Conservation (phyloP, 2,797 vertebrate genomes). For the Phaenicophaeus curvirostris region DNA sequence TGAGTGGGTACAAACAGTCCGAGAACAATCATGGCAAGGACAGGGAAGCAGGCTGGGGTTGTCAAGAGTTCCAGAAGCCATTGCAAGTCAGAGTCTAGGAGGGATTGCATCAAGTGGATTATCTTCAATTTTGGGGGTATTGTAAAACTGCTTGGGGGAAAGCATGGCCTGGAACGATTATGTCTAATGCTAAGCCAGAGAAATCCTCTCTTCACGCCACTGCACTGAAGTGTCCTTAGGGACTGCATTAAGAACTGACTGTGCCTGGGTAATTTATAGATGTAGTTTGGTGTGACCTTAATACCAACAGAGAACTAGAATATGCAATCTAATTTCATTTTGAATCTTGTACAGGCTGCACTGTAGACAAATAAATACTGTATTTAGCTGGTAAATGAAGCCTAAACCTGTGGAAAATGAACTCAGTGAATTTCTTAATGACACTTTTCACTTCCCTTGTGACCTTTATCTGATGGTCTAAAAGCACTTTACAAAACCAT, state of each 20-base stretch:
- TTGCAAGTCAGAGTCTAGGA: not conserved
- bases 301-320: conserved; percentile 60
- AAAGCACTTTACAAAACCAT: conserved; percentile 54
- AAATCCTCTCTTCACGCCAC: conserved; percentile 46
- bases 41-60: not conserved
- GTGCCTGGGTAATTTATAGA: conserved; percentile 55
- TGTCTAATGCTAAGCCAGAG: conserved; percentile 49
- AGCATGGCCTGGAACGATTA: not conserved
- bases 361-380: conserved; percentile 46
- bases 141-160: not conserved
- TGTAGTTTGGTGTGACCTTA: conserved; percentile 63
- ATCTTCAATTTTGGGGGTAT: not conserved
- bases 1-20: not conserved
- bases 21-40: not conserved
- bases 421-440: conserved; percentile 61
- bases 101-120: not conserved
- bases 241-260: conserved; percentile 46
- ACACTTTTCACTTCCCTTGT: conserved; percentile 53
- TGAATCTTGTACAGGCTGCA: conserved; percentile 18
- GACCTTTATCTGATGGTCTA: conserved; percentile 53
- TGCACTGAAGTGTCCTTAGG: conserved; percentile 54
- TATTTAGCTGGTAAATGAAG: conserved; percentile 59
- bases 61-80: not conserved
- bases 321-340: conserved; percentile 63
- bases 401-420: conserved; percentile 59